Conservation (phyloP, 2,797 vertebrate genomes). For the Poecilia picta region DNA sequence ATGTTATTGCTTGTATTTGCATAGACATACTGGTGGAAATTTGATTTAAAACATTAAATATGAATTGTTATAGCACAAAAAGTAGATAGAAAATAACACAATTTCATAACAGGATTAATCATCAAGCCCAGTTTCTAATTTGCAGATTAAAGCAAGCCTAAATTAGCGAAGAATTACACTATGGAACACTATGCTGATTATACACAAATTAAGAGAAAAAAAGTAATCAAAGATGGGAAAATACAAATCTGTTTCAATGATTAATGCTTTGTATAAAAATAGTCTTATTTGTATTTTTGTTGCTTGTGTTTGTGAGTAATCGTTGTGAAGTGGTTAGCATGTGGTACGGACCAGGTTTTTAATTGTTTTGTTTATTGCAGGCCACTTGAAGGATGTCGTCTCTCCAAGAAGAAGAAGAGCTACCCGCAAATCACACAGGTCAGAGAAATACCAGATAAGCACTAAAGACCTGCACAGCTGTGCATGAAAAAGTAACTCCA, state of each 20-base stretch:
- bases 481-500: neutral
- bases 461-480: too few species aligned
- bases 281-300: neutral
- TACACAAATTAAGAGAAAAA: neutral
- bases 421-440: slow-evolving; percentile 69
- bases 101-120: neutral
- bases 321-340: neutral
- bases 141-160: neutral
- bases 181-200: neutral
- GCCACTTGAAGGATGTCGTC: slow-evolving; percentile 54
- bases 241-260: neutral
- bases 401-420: slow-evolving; percentile 56
- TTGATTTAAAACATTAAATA: neutral
- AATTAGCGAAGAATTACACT: too few species aligned
- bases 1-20: neutral
- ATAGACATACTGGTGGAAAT: neutral
- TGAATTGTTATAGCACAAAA: neutral
- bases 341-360: neutral
- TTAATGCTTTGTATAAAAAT: neutral
- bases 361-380: slow-evolving; percentile 29
- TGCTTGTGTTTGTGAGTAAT: neutral
- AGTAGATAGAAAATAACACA: neutral
- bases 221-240: neutral
- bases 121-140: neutral
- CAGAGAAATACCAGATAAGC: slow-evolving; percentile 7